A percentile compares a stretch with the other conserved stretches of the same genome.
phyloP scores from a whole-genome alignment of 2,888 invertebrate species.

The Entomobrya proxima region DNA sequence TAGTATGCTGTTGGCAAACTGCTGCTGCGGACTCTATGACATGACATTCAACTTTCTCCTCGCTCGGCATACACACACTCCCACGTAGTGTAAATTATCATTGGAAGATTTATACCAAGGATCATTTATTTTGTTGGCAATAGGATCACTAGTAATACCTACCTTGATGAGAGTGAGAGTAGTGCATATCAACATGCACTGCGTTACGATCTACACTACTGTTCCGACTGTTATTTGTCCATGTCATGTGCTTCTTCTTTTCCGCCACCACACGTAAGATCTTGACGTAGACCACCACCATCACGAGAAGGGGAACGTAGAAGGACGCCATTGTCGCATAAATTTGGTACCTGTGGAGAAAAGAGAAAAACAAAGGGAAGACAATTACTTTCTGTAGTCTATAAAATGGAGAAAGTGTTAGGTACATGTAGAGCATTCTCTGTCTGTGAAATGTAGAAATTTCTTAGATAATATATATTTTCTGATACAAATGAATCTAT shows the following conservation, averaged over 20 bases:
- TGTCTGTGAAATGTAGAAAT: not conserved
- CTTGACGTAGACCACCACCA: conserved; percentile 98
- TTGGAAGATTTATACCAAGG: not conserved
- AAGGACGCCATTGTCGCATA: conserved; percentile 97
- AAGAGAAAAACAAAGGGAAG: conserved; percentile 25
- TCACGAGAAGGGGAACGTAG: conserved; percentile 96
- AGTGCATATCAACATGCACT: conserved; percentile 71
- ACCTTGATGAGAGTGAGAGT: conserved; percentile 67
- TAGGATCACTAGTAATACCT: not conserved
- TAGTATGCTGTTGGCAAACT: too few relatives aligned
- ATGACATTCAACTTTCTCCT: not conserved
- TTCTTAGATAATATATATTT: too few relatives aligned
- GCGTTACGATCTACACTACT: conserved; percentile 70
- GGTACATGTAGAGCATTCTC: too few relatives aligned
- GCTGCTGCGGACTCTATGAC: not conserved
- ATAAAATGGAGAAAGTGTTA: not conserved
- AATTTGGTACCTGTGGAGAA: conserved; percentile 86
- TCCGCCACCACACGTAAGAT: conserved; percentile 95
- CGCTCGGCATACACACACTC: too few relatives aligned
- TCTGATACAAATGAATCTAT: too few relatives aligned
- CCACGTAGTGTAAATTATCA: not conserved
- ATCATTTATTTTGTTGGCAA: not conserved
- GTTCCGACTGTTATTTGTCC: conserved; percentile 73
- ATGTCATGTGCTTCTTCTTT: conserved; percentile 91
- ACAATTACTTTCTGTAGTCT: conserved; percentile 1